phyloP scores from a whole-genome alignment of 1,140 invertebrate species.

The Helicoverpa armigera region DNA sequence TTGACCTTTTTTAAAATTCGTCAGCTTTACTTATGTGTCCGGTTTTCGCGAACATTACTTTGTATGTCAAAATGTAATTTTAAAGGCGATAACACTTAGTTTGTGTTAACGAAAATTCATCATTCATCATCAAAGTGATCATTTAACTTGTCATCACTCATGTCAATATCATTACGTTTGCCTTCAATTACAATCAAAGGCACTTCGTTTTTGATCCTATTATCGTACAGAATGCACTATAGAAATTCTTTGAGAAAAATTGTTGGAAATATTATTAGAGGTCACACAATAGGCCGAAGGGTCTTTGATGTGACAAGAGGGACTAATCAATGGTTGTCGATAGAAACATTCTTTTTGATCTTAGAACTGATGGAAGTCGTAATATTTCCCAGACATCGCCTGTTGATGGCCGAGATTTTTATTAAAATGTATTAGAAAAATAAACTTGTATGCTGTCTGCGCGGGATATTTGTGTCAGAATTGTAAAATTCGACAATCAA shows the following conservation, averaged over 20 bases:
- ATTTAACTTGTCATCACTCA: conserved; percentile 43
- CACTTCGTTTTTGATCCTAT: conserved; percentile 47
- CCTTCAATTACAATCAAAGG: conserved; percentile 48
- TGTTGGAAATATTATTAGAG: conserved; percentile 74
- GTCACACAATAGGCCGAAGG: conserved; percentile 71
- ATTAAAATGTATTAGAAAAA: conserved; percentile 31
- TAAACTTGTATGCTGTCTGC: not conserved
- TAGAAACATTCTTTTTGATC: conserved; percentile 75
- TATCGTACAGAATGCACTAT: conserved; percentile 39
- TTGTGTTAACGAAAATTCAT: conserved; percentile 31
- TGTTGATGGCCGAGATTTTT: conserved; percentile 28
- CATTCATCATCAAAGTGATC: conserved; percentile 38
- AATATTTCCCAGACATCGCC: conserved; percentile 58
- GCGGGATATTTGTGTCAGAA: conserved; percentile 37
- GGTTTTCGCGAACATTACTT: conserved; percentile 31
- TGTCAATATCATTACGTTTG: conserved; percentile 43
- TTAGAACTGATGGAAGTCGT: conserved; percentile 57
- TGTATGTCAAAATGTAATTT: conserved; percentile 21
- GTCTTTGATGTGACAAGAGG: conserved; percentile 81
- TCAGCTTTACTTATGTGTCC: conserved; percentile 32
- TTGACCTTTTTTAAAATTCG: conserved; percentile 36
- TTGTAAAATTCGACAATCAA: conserved; percentile 32
- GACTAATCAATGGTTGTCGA: conserved; percentile 74
- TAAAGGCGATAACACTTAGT: conserved; percentile 35
- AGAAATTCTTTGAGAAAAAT: conserved; percentile 63